Evolutionary conservation across 1,140 invertebrate genomes (phyloP).

Genomic region (Eubasilissa regina): DNA sequence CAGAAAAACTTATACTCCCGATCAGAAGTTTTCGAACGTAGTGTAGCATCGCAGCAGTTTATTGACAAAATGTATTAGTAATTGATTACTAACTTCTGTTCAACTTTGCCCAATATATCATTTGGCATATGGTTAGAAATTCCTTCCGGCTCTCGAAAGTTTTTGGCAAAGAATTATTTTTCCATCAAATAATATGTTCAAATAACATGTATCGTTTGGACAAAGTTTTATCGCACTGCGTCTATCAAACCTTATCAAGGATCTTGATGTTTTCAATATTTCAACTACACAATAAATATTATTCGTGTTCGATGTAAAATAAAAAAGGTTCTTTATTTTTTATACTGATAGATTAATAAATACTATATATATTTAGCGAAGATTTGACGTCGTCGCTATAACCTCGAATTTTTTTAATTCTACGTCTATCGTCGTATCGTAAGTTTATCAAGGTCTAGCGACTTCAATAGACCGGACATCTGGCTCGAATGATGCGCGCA

Average conservation of each 20-base stretch:
- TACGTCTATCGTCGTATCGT: too few species aligned
- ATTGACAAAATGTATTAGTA: slow-evolving; percentile 47
- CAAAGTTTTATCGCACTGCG: not conserved
- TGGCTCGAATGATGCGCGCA: too few species aligned
- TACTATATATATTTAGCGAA: too few species aligned
- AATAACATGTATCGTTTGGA: not conserved
- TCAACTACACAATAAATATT: too few species aligned
- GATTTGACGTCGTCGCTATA: too few species aligned
- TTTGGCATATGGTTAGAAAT: slow-evolving; percentile 46
- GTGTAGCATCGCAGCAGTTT: slow-evolving; percentile 8
- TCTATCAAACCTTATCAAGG: not conserved
- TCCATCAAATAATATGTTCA: not conserved
- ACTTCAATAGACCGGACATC: too few species aligned
- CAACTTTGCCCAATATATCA: slow-evolving; percentile 45
- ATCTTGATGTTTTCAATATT: not conserved
- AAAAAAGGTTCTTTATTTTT: too few species aligned
- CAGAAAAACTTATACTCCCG: not conserved
- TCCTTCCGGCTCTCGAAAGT: slow-evolving; percentile 34
- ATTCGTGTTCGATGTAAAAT: too few species aligned
- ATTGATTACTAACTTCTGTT: slow-evolving; percentile 44
- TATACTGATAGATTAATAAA: too few species aligned
- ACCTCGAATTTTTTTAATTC: too few species aligned
- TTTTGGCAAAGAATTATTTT: slow-evolving; percentile 25
- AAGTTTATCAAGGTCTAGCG: too few species aligned
- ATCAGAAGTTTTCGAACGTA: slow-evolving; percentile 16